A percentile compares a stretch with the other conserved stretches of the same genome.
phyloP scores from a whole-genome alignment of 2,113 vertebrate genomes.

The Ascaphus truei region DNA sequence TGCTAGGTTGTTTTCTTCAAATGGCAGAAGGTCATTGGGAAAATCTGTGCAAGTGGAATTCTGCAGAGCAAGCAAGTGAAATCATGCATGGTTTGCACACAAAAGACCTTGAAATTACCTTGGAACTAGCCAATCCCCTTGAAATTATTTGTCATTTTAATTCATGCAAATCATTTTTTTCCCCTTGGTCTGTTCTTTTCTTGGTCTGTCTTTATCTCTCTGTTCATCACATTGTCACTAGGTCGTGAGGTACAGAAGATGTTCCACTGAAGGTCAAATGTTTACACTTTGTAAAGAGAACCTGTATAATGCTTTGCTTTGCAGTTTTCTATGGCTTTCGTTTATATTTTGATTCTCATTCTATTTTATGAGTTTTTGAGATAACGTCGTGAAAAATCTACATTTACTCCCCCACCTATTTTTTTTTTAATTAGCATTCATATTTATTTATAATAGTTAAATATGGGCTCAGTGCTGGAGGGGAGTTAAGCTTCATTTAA shows the following conservation, averaged over 20 bases:
- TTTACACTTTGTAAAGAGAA: too few relatives aligned
- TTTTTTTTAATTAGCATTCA: too few relatives aligned
- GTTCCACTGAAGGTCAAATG: not conserved
- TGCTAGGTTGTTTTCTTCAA: not conserved
- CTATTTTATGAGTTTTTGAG: too few relatives aligned
- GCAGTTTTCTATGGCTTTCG: too few relatives aligned
- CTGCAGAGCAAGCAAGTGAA: slow-evolving; percentile 10
- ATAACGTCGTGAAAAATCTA: too few relatives aligned
- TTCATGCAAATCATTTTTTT: slow-evolving; percentile 10
- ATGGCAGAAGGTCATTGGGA: slow-evolving; percentile 9
- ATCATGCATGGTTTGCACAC: not conserved
- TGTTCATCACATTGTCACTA: not conserved
- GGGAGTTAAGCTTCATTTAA: too few relatives aligned
- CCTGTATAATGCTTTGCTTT: too few relatives aligned
- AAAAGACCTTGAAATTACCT: slow-evolving; percentile 29
- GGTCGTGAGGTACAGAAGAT: not conserved
- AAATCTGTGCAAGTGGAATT: not conserved
- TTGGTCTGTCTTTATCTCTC: not conserved
- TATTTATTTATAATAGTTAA: too few relatives aligned
- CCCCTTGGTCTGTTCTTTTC: not conserved
- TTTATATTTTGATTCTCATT: too few relatives aligned
- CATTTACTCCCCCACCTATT: too few relatives aligned
- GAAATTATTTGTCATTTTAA: not conserved
- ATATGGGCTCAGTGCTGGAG: too few relatives aligned
- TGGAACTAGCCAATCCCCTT: slow-evolving; percentile 13